Base-by-base conservation (phyloP, 2,888 invertebrate species). In the Xestobium rufovillosum region DNA sequence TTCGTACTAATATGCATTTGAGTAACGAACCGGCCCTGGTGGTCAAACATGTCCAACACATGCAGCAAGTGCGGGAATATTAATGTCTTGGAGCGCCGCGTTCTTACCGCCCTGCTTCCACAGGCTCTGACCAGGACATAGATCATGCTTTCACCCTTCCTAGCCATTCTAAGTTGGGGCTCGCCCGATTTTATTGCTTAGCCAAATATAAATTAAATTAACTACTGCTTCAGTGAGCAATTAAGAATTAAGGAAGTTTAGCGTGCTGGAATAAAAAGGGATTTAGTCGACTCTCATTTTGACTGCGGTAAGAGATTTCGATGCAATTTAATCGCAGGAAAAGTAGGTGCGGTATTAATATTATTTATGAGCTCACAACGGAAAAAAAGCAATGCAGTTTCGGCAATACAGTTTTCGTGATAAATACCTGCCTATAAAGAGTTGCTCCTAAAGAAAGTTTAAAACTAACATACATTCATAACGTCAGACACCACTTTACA, bases 141-240 rank as follows among this genome's bases (percentile, higher is more conserved):
- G 59, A 64, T 64, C 63, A 64, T 61, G 59, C 57, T 53, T 56
- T 52, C 56, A 51, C 54, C 56, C 56, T 35, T 10, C 17, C 29
- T 23, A 30, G 39, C 48, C 49, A 50, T 55, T 53, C 55, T 50
- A 57, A 56, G 48, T 53, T 50, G 49, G 46, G 44, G 41, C 40
- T 55, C 53, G 55, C 57, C 60, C 57, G 60, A 63, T 63, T 65
- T 65, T 64, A 64, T 65, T 64, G 61, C 63, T 58, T 56, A 56
- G 58, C 61, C 60, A 63, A 62, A 62, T 63, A 65, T 65, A 64
- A 65, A 65, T 65, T 65, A 65, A 65, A 65, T 65, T 65, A 65
- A 65, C 63, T 65, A 63, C 65, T 59, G 64, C 64, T 63, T 63
- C 63, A 61, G 61, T 61, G 59, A 60, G 63, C 65, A 63, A 65